phyloP scores from a whole-genome alignment of 2,888 invertebrate species.

The Rhamnusium bicolor region DNA sequence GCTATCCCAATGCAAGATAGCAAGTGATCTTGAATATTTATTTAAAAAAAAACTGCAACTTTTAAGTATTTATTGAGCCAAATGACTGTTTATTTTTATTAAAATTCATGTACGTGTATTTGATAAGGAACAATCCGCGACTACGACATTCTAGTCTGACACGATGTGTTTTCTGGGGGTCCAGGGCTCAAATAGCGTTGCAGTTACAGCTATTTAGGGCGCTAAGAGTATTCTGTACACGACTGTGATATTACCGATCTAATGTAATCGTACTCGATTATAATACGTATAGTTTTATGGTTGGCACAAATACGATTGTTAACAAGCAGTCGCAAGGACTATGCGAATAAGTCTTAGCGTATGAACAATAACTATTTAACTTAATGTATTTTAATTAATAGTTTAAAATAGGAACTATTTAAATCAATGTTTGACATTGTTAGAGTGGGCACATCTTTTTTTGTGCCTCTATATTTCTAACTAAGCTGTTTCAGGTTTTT shows the following conservation, averaged over 20 bases:
- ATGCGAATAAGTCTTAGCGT: constrained; percentile 67
- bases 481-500: constrained; percentile 47
- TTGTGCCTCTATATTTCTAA: constrained; percentile 56
- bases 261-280: constrained; percentile 55
- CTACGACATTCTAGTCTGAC: constrained; percentile 52
- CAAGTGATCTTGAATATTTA: constrained; percentile 48
- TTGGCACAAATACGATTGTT: constrained; percentile 58
- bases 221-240: constrained; percentile 70
- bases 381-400: constrained; percentile 44
- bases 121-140: constrained; percentile 36
- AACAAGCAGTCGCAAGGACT: constrained; percentile 60
- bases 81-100: constrained; percentile 47
- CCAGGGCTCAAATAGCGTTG: constrained; percentile 64
- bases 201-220: constrained; percentile 70
- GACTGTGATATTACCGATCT: constrained; percentile 71
- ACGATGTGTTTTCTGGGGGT: constrained; percentile 25
- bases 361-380: constrained; percentile 56
- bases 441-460: constrained; percentile 66
- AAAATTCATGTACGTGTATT: constrained; percentile 40
- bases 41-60: constrained; percentile 43
- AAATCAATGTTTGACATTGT: constrained; percentile 48
- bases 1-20: constrained; percentile 56
- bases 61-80: constrained; percentile 55
- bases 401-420: constrained; percentile 37
- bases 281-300: constrained; percentile 61